Conservation (phyloP, 53 echinoderm and acorn worm species). For the Henricia sp. region DNA sequence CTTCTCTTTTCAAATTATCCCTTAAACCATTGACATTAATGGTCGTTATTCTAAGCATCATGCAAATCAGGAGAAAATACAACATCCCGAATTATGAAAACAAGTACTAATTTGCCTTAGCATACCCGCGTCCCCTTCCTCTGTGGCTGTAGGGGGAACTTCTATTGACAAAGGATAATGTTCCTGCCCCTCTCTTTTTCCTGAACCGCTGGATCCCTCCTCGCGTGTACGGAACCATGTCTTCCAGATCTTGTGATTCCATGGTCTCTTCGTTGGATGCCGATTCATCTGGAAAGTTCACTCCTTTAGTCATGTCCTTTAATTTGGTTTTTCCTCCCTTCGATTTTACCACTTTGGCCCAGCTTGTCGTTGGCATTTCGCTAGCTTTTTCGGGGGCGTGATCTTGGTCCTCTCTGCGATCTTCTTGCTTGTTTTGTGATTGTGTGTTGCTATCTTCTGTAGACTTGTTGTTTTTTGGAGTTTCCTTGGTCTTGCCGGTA, state of each 20-base stretch:
- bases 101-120: background rate
- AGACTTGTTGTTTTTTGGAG: no score
- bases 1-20: background rate
- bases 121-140: background rate
- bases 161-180: background rate
- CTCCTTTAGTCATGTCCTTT: no score
- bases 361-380: no score
- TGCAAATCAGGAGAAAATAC: background rate
- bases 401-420: no score
- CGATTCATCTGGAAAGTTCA: no score
- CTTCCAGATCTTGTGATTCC: conserved; percentile 10
- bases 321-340: no score
- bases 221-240: background rate
- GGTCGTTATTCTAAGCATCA: conserved; percentile 7
- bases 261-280: no score
- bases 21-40: conserved; percentile 17
- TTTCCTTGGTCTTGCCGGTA: no score
- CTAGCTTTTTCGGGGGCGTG: no score
- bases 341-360: no score
- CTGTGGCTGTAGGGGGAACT: background rate
- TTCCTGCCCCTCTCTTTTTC: background rate
- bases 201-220: background rate
- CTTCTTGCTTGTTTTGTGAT: no score
- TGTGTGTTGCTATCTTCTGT: no score
- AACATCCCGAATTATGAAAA: background rate